A percentile compares a stretch with the other conserved stretches of the same genome.
phyloP scores from a whole-genome alignment of 2,888 invertebrate species.

The Leptothorax acervorum region DNA sequence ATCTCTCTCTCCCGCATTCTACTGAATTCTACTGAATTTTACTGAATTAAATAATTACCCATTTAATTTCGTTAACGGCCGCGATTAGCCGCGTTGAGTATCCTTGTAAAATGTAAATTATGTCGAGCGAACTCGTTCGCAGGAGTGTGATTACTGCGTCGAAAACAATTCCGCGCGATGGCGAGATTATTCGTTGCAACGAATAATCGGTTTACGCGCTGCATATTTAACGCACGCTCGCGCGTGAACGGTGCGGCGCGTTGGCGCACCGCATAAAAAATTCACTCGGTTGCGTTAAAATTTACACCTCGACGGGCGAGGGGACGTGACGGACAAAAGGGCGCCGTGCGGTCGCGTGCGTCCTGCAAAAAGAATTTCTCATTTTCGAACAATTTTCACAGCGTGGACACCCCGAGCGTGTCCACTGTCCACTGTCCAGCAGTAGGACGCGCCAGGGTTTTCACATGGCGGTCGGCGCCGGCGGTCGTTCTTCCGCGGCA shows the following conservation, averaged over 20 bases:
- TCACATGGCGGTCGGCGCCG: neutral
- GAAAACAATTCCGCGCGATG: conserved; percentile 22
- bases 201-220: conserved; percentile 30
- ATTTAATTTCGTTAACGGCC: neutral
- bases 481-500: conserved; percentile 53
- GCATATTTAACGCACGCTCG: neutral
- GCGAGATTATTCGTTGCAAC: conserved; percentile 17
- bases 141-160: neutral
- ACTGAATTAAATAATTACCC: conserved; percentile 11
- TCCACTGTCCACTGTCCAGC: neutral
- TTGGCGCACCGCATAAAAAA: neutral
- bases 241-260: neutral
- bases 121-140: neutral
- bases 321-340: neutral
- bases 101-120: neutral
- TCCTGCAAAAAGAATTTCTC: conserved; percentile 29
- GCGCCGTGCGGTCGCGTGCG: neutral
- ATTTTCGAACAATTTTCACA: neutral
- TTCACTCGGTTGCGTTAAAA: neutral
- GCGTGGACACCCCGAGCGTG: neutral
- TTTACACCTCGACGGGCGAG: neutral
- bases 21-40: no score
- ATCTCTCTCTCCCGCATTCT: no score
- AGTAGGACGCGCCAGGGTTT: conserved; percentile 44
- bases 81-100: neutral